Conservation (phyloP, 2,113 vertebrate species). For the Pitta sordida region DNA sequence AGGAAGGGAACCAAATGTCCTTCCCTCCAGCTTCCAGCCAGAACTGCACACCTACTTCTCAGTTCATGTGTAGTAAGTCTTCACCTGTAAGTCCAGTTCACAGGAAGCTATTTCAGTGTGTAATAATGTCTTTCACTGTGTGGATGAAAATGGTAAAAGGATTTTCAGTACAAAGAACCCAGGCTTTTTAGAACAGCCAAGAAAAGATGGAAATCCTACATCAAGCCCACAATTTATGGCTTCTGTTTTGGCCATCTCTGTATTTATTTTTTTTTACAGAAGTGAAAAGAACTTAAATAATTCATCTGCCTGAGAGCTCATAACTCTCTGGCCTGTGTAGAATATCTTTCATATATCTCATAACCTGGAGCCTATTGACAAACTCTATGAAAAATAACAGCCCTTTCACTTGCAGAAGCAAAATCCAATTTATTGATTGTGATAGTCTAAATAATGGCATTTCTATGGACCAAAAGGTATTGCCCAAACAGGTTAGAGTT, state of each 20-base stretch:
- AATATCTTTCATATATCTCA: slow-evolving; percentile 64
- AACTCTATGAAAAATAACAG: slow-evolving; percentile 60
- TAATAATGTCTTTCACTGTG: background rate
- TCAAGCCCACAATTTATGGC: slow-evolving; percentile 45
- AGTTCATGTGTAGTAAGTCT: background rate
- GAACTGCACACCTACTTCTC: fast-evolving
- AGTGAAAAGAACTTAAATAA: slow-evolving; percentile 64
- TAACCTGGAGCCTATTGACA: slow-evolving; percentile 64
- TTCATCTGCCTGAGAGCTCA: slow-evolving; percentile 69
- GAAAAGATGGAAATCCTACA: slow-evolving; percentile 51
- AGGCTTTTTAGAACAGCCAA: slow-evolving; percentile 30
- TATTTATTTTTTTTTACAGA: slow-evolving; percentile 56
- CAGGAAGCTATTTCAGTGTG: background rate
- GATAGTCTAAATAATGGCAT: slow-evolving; percentile 57
- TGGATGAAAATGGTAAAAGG: slow-evolving; percentile 24
- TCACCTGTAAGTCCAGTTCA: background rate
- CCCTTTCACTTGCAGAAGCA: slow-evolving; percentile 60
- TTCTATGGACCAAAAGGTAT: slow-evolving; percentile 46
- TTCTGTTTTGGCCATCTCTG: slow-evolving; percentile 28
- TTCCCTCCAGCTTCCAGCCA: background rate
- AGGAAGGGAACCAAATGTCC: background rate
- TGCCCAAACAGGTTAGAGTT: slow-evolving; percentile 14
- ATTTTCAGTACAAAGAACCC: slow-evolving; percentile 10
- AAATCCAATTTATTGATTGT: slow-evolving; percentile 69
- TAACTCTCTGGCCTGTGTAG: slow-evolving; percentile 43